phyloP scores from a whole-genome alignment of 1,140 invertebrate species.

The Amphibalanus amphitrite region DNA sequence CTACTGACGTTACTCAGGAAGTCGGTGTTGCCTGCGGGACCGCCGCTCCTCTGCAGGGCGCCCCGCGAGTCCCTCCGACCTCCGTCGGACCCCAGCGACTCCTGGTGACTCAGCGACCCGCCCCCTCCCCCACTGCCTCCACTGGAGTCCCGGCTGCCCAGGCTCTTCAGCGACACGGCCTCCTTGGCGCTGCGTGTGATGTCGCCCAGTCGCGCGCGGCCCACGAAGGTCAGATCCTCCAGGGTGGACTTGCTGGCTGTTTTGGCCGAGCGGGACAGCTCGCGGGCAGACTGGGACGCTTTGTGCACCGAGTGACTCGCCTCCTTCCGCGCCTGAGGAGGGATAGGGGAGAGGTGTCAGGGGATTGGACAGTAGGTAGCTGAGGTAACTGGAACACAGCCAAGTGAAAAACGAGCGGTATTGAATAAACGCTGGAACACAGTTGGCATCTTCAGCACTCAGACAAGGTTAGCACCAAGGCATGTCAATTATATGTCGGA shows the following conservation, averaged over 20 bases:
- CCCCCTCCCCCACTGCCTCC: not conserved
- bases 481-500: no score
- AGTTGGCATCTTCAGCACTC: no score
- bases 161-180: slow-evolving; percentile 37
- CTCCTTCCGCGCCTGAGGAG: slow-evolving; percentile 14
- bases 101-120: slow-evolving; percentile 13
- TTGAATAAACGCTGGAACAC: no score
- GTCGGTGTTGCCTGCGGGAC: slow-evolving; percentile 22
- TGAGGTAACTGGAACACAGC: no score
- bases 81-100: not conserved
- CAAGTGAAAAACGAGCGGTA: no score
- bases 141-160: slow-evolving; percentile 14
- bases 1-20: slow-evolving; percentile 77
- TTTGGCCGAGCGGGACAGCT: not conserved
- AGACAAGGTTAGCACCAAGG: no score
- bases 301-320: slow-evolving; percentile 2
- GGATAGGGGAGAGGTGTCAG: no score
- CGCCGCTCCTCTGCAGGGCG: not conserved
- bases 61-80: not conserved
- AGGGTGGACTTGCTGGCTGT: slow-evolving; percentile 64
- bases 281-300: not conserved
- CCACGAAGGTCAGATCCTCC: slow-evolving; percentile 69
- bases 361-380: no score
- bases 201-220: slow-evolving; percentile 67
- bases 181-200: slow-evolving; percentile 80